These are phyloP conservation scores for Polyodon spathula DNA, from an alignment of 2,113 vertebrate genomes.

Conservation along the genomic window DNA sequence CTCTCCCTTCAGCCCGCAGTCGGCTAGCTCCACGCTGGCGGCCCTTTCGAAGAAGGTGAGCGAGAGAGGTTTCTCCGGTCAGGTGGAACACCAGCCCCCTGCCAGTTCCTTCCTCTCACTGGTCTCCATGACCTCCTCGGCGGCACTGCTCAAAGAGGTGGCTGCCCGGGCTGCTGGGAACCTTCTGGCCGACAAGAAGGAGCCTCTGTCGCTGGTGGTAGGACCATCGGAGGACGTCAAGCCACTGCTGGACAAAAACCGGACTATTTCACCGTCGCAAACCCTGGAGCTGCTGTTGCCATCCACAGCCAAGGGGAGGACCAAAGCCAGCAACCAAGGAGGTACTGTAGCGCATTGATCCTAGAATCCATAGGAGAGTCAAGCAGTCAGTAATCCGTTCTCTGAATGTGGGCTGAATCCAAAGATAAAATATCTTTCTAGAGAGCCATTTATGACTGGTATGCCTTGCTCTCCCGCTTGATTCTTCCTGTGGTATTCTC, in stretches of 20 bases:
- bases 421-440: no score
- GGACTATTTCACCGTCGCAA: conserved; percentile 73
- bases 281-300: conserved; percentile 82
- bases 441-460: no score
- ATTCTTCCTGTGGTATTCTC: no score
- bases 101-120: conserved; percentile 89
- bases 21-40: conserved; percentile 91
- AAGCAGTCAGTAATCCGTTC: no score
- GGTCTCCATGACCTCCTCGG: conserved; percentile 95
- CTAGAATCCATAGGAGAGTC: background rate
- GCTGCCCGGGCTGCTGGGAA: conserved; percentile 91
- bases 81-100: conserved; percentile 68
- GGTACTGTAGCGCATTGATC: conserved; percentile 39
- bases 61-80: conserved; percentile 77
- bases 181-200: conserved; percentile 85
- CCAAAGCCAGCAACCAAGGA: conserved; percentile 80
- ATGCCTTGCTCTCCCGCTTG: no score
- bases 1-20: conserved; percentile 93
- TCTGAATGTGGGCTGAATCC: no score
- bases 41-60: conserved; percentile 98
- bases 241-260: conserved; percentile 81
- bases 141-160: conserved; percentile 94
- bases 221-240: conserved; percentile 73
- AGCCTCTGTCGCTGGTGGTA: conserved; percentile 47
- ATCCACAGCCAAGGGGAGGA: conserved; percentile 80